Evolutionary conservation across 2,113 vertebrate species (phyloP), one percentile per base, ranked within the genome.

Genomic region (Microtus montanus): DNA sequence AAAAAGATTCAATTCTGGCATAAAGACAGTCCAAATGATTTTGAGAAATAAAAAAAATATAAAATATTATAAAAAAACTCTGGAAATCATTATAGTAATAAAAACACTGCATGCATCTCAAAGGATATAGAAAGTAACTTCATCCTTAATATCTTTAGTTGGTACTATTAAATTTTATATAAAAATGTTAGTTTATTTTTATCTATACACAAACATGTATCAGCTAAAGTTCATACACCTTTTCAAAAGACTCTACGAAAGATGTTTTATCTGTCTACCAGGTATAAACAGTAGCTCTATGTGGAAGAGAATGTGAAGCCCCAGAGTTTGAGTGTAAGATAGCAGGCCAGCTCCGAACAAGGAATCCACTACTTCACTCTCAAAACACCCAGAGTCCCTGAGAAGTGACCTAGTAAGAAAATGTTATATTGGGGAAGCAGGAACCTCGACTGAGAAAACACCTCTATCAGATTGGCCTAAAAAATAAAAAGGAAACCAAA

Each of bases 161-260:
- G 77, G 9, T 17, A 77, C 84, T 77, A 74, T 5, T 71, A 17
- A n/a, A 71, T 8, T n/a, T 71, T 20, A 35, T 71, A 71, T 71
- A 71, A 71, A 74, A 74, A 74, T 82, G 44, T 35, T 44, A 84
- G 8, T 11, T 86, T 9, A 26, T 30, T 89, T 78, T 89, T 77
- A 84, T 8, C 91, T 33, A 80, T 64, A 90, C 4, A 84, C 35
- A 92, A 93, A 28, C 54, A 26, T 74, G 2, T 64, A 17, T 77
- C 70, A 84, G 12, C 88, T 93, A 88, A 91, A 91, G 20, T n/a
- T 91, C 61, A 84, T 3, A 52, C 30, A 84, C 63, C 70, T 88
- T 70, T 71, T 71, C 17, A n/a, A 77, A 75, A 30, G 41, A 90
- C 2, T 54, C 0, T 68, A 63, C 44, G 30, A 85, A 63, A 63